Evolutionary conservation across 2,888 invertebrate genomes (phyloP).

Genomic region (Andrena flavipes): DNA sequence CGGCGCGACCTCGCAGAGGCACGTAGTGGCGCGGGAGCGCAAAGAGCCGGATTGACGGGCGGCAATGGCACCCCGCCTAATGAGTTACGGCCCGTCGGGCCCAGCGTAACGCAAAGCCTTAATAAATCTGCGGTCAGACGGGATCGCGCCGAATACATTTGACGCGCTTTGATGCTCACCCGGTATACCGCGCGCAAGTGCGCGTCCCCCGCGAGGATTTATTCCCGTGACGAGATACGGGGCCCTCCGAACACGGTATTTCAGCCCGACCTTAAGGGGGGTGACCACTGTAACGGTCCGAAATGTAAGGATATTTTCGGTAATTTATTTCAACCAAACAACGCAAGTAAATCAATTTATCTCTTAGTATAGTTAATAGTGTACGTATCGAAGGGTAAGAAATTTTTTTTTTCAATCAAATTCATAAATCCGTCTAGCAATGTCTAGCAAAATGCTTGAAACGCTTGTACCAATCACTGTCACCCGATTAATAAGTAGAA

Average conservation of each 20-base stretch:
- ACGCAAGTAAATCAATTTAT: too few species aligned
- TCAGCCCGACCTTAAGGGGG: conserved; percentile 20
- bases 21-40: background rate
- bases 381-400: too few species aligned
- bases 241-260: conserved; percentile 23
- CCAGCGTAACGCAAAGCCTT: conserved; percentile 24
- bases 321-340: too few species aligned
- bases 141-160: conserved; percentile 47
- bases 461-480: too few species aligned
- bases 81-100: conserved; percentile 43
- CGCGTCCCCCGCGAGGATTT: conserved; percentile 28
- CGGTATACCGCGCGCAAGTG: conserved; percentile 24
- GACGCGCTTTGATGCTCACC: conserved; percentile 38
- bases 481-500: too few species aligned
- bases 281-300: too few species aligned
- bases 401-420: too few species aligned
- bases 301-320: too few species aligned
- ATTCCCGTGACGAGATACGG: conserved; percentile 41
- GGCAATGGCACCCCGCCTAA: conserved; percentile 25
- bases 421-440: too few species aligned
- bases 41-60: conserved; percentile 28
- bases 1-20: background rate
- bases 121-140: conserved; percentile 47
- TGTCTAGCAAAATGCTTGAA: too few species aligned
- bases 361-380: too few species aligned